Conservation (phyloP, 2,113 vertebrate genomes). For the Platysternon megacephalum region DNA sequence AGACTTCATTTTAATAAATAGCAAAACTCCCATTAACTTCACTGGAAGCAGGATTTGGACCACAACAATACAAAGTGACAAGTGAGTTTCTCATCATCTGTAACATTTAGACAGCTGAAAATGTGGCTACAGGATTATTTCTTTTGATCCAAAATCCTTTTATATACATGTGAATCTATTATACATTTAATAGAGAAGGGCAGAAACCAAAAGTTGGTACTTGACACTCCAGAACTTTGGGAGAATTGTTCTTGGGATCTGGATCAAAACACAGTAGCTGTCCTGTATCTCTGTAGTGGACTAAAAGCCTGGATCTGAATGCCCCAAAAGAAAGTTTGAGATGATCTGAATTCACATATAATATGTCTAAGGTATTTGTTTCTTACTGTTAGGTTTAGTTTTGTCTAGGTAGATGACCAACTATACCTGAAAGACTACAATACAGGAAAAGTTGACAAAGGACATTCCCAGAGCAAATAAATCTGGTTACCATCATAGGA, state of each 20-base stretch:
- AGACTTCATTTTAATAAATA: neutral
- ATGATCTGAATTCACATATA: neutral
- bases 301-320: neutral
- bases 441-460: no score
- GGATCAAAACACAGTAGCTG: neutral
- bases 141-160: neutral
- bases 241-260: neutral
- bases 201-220: neutral
- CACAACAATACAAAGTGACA: neutral
- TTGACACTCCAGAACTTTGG: neutral
- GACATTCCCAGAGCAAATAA: no score
- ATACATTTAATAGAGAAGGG: neutral
- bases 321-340: neutral
- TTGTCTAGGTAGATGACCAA: neutral
- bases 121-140: neutral
- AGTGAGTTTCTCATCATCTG: neutral
- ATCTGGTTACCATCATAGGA: no score
- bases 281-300: neutral
- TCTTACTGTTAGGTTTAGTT: neutral
- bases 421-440: no score
- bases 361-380: neutral
- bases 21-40: no score
- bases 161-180: neutral
- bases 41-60: neutral
- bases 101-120: neutral